Conservation (phyloP, 2,113 vertebrate species). For the Notarius quadriscutis region DNA sequence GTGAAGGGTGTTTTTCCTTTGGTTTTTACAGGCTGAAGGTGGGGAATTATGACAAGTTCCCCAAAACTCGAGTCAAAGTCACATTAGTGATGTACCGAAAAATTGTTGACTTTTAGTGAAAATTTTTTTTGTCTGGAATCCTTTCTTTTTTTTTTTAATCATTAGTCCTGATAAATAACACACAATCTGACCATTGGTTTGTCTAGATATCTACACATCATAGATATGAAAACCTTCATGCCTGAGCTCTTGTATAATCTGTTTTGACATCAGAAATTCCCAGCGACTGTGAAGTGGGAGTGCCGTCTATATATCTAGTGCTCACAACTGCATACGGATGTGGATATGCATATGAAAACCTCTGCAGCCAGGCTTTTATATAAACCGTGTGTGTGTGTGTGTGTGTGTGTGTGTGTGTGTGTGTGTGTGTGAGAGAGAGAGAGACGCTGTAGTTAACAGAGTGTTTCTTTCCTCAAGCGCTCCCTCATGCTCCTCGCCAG, state of each 20-base stretch:
- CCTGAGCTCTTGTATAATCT: not conserved
- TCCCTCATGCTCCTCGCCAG: not conserved
- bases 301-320: not conserved
- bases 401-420: not conserved
- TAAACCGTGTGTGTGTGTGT: conserved; percentile 31
- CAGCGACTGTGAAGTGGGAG: not conserved
- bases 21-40: not conserved
- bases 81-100: not conserved
- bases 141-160: too few relatives aligned
- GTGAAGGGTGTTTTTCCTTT: not conserved
- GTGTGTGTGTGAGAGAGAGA: not conserved
- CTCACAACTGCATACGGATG: conserved; percentile 3
- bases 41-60: not conserved
- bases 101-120: not conserved
- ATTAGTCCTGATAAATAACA: too few relatives aligned
- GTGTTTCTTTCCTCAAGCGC: not conserved
- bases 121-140: not conserved
- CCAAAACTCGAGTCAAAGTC: not conserved
- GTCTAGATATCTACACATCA: not conserved
- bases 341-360: conserved; percentile 35
- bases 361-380: conserved; percentile 43
- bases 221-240: not conserved
- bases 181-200: not conserved
- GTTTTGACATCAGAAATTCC: not conserved
- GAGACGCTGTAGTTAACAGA: conserved; percentile 5